phyloP scores from a whole-genome alignment of 2,113 vertebrate genomes.

The Eulacestoma nigropectus region DNA sequence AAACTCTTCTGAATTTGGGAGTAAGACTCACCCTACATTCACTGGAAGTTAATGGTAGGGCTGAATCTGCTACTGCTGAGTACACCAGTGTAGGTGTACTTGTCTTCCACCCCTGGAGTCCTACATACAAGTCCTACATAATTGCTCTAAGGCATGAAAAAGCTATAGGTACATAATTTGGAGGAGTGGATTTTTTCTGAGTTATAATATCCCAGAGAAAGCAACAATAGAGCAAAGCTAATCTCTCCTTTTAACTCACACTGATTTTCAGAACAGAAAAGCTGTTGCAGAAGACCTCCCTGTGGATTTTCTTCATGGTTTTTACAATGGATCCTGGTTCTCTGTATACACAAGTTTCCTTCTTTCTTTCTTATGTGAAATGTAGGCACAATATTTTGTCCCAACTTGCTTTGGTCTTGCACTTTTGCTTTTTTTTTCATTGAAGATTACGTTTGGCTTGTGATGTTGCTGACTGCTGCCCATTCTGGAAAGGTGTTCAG shows the following conservation, averaged over 20 bases:
- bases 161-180: neutral
- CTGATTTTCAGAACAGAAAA: neutral
- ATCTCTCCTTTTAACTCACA: neutral
- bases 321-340: neutral
- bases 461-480: conserved; percentile 81
- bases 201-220: neutral
- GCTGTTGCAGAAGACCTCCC: neutral
- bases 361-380: neutral
- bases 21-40: neutral
- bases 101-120: neutral
- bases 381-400: neutral
- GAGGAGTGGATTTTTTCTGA: neutral
- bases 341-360: neutral
- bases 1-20: neutral
- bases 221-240: neutral
- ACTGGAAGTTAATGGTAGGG: neutral
- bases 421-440: neutral
- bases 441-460: conserved; percentile 55
- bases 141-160: neutral
- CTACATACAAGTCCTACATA: neutral
- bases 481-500: conserved; percentile 87
- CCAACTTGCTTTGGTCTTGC: neutral
- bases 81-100: neutral
- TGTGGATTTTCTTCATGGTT: neutral
- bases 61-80: neutral